Percentiles rank a stretch among this genome's conserved stretches.
Conservation (phyloP, 2,888 invertebrate species). For the Eupithecia exiguata region DNA sequence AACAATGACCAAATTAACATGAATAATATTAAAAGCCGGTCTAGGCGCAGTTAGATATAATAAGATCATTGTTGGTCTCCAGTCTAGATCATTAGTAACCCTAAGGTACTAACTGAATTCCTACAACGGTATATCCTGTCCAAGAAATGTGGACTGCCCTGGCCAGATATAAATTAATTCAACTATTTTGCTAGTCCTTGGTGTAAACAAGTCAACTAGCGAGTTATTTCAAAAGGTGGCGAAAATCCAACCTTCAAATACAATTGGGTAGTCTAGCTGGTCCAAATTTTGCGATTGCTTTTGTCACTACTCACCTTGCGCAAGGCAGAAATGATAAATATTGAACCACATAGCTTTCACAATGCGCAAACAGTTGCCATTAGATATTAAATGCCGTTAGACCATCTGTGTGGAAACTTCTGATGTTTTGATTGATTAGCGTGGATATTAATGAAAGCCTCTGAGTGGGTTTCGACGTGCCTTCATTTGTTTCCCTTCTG, state of each 20-base stretch:
- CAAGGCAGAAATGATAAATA: slow-evolving; percentile 50
- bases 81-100: slow-evolving; percentile 11
- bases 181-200: slow-evolving; percentile 42
- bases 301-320: slow-evolving; percentile 60
- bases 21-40: slow-evolving; percentile 2
- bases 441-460: slow-evolving; percentile 51
- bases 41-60: neutral
- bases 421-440: slow-evolving; percentile 66
- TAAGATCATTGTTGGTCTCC: slow-evolving; percentile 1
- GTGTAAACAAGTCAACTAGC: slow-evolving; percentile 38
- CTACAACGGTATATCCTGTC: slow-evolving; percentile 30
- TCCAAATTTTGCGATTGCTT: slow-evolving; percentile 55
- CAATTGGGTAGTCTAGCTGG: slow-evolving; percentile 37
- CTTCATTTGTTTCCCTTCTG: slow-evolving; percentile 32
- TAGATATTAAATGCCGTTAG: slow-evolving; percentile 31
- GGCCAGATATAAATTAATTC: slow-evolving; percentile 30
- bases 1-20: slow-evolving; percentile 49
- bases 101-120: slow-evolving; percentile 12
- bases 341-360: slow-evolving; percentile 63
- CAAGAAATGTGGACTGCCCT: slow-evolving; percentile 14
- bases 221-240: slow-evolving; percentile 44
- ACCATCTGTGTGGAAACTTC: slow-evolving; percentile 50
- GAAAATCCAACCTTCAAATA: slow-evolving; percentile 45
- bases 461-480: slow-evolving; percentile 21
- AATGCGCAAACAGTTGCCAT: slow-evolving; percentile 55